Base-by-base conservation (phyloP, 2,113 vertebrate species). In the Trematomus loennbergii region DNA sequence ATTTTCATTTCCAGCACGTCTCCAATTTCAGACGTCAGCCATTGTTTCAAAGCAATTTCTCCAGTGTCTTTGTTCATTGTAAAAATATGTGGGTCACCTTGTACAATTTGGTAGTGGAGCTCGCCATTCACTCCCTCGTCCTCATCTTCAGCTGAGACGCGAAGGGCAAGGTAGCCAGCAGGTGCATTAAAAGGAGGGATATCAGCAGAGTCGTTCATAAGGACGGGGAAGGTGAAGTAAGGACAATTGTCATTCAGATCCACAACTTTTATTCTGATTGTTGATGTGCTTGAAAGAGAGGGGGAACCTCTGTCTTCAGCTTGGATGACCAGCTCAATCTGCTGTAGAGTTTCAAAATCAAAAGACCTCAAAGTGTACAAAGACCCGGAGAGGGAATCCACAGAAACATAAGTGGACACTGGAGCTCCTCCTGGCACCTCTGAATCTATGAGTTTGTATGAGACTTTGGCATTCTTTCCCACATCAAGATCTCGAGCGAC, bases 201-300 rank as follows among this genome's bases (percentile, higher is more conserved):
- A 1, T 93, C 92, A 6, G 90, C 91, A 1, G 92, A 91, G 62
- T 89, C 79, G 9, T 89, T 94, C 5, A 81, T 40, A 1, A 96
- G 80, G 2, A 86, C 20, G 0, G 90, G 94, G 53, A 83, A 88
- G 11, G 91, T 92, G 73, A 95, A 91, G 62, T 61, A 73, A 1
- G 94, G 94, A 1, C 65, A 61, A 63, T 94, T 95, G 84, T 95
- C 91, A 1, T 95, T 96, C 79, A 94, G 92, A 76, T 96, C 95
- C 15, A 93, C 88, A 12, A 95, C 88, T 43, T 65, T 89, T 10
- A 96, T 83, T 36, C 75, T 55, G 40, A 95, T 84, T 33, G 78
- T 70, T 2, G 89, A 79, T 1, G 72, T 90, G 73, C 85, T 91
- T 13, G 90, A 90, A 2, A 88, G 90, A 0, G 60, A 49, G 0